Evolutionary conservation across 92 coral and sea anemone species (phyloP).

Genomic region (Heteractis magnifica): DNA sequence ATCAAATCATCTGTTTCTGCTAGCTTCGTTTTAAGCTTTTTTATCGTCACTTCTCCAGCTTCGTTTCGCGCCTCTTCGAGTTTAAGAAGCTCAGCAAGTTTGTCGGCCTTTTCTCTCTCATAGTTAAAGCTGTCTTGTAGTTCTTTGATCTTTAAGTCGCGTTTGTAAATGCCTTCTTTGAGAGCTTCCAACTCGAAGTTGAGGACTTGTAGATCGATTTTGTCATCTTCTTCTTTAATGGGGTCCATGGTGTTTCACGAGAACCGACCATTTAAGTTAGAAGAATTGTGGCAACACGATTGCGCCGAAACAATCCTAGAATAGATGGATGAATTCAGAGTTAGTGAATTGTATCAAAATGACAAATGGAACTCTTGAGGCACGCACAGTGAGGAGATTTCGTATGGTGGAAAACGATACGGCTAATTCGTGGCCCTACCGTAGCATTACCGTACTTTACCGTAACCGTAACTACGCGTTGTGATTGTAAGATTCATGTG

Average conservation of each 20-base stretch:
- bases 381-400: background rate
- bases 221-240: slow-evolving; percentile 29
- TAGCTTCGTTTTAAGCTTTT: slow-evolving; percentile 16
- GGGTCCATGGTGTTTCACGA: slow-evolving; percentile 16
- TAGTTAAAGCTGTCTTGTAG: slow-evolving; percentile 52
- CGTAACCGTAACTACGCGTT: too few relatives aligned
- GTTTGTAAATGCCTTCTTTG: slow-evolving; percentile 43
- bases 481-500: too few relatives aligned
- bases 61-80: slow-evolving; percentile 40
- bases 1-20: slow-evolving; percentile 24
- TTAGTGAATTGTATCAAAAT: background rate
- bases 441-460: too few relatives aligned
- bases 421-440: too few relatives aligned
- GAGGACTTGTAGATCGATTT: background rate
- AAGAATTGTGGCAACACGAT: background rate
- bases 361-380: background rate
- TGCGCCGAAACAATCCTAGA: background rate
- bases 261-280: background rate
- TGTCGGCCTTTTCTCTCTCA: slow-evolving; percentile 53
- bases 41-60: slow-evolving; percentile 22
- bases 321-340: background rate
- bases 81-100: slow-evolving; percentile 40
- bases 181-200: slow-evolving; percentile 31
- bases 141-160: slow-evolving; percentile 51
- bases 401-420: too few relatives aligned